A percentile compares a stretch with the other conserved stretches of the same genome.
Conservation (phyloP, 2,888 invertebrate genomes). For the Abscondita cerata region DNA sequence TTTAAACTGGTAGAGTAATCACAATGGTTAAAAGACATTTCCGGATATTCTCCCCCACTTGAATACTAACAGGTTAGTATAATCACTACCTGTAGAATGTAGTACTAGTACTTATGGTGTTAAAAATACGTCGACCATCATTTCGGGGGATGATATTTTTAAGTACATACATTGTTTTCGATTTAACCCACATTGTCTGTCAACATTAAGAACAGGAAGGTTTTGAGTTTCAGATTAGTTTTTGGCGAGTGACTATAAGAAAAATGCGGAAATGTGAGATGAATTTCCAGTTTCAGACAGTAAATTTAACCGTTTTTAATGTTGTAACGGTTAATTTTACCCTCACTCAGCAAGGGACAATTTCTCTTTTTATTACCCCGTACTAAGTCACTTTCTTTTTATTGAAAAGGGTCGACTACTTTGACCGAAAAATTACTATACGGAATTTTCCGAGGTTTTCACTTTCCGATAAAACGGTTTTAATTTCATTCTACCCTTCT, state of each 20-base stretch:
- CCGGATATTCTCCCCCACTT: slow-evolving; percentile 45
- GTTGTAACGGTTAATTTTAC: slow-evolving; percentile 23
- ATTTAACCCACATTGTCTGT: slow-evolving; percentile 11
- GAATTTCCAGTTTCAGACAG: too few species aligned
- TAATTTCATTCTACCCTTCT: neutral
- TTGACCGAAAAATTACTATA: too few species aligned
- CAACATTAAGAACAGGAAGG: slow-evolving; percentile 24
- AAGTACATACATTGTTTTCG: slow-evolving; percentile 2
- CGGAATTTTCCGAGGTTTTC: slow-evolving; percentile 1
- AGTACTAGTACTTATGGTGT: slow-evolving; percentile 32
- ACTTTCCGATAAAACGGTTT: slow-evolving; percentile 3
- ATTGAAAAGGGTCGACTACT: slow-evolving; percentile 3
- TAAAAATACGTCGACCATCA: slow-evolving; percentile 38
- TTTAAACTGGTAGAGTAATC: slow-evolving; percentile 32
- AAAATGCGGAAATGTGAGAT: slow-evolving; percentile 27
- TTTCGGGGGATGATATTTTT: neutral
- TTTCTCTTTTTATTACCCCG: slow-evolving; percentile 25
- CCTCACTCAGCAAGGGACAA: slow-evolving; percentile 24
- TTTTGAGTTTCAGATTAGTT: slow-evolving; percentile 27
- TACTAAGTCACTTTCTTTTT: slow-evolving; percentile 22
- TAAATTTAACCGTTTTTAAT: slow-evolving; percentile 7
- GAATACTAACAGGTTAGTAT: slow-evolving; percentile 45
- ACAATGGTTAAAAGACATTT: slow-evolving; percentile 42
- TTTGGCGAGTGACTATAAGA: slow-evolving; percentile 29
- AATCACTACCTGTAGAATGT: slow-evolving; percentile 44